Evolutionary conservation across 2,888 invertebrate genomes (phyloP), one percentile per base, ranked within the genome.

Genomic region (Cephus pygmeus): DNA sequence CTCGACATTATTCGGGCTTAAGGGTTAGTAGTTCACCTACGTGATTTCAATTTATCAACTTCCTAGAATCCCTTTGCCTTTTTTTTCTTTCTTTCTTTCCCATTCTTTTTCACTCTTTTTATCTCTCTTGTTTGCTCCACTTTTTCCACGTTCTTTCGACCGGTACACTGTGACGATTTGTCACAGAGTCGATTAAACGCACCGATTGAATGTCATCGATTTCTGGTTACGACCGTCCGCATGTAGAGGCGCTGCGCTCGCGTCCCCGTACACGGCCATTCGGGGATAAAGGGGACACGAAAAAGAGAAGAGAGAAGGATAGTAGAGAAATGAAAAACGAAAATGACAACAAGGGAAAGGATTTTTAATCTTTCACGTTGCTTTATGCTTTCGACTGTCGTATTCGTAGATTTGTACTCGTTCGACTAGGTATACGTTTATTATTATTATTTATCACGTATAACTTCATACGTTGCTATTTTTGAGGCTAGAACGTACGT

Each of bases 211-310:
- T 56, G 82, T 83, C 82, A 86, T 85, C 83, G 85, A 86, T 86
- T 85, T 86, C 84, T 85, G 84, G 84, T 85, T 84, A 82, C 80
- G 75, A n/a, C 23, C 71, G 71, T 11, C 4, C 71, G 12, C 33
- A 56, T 9, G 15, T 23, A 56, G 56, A 23, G 23, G 56, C 56
- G 56, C 23, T 31, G 71, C 71, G 15, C 11, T 36, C 71, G 31
- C 71, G 71, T 34, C 3, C 71, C 30, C 30, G 15, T 71, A 23
- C 9, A 23, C 9, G 56, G 6, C 23, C 2, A 23, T 56, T 9
- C 56, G 15, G 12, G 31, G 4, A 30, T 34, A 31, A 71, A 71
- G 34, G 71, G 15, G 71, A 71, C 15, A 11, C 30, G 71, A 23
- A 30, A 34, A 15, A 15, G 71, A 30, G 34, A 71, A 71, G 11